Base-by-base conservation (phyloP, 64 coral and sea anemone species). In the Actinia equina region DNA sequence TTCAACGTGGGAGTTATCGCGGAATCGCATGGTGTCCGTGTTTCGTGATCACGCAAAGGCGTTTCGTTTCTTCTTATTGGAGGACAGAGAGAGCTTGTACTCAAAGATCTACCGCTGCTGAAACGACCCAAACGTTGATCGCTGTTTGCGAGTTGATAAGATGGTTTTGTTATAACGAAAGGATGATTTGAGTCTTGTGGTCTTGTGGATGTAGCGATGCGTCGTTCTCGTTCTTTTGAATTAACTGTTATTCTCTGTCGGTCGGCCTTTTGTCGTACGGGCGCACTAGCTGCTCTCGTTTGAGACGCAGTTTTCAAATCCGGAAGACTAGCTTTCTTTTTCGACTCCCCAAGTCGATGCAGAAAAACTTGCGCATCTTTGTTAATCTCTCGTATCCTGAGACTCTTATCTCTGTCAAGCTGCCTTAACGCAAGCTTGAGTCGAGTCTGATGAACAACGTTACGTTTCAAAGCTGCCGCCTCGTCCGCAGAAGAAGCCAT, bases 311-410 rank as follows among this genome's bases (percentile, higher is more conserved):
- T 42, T 18, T n/a, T 81, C 4, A 82, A 15, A 51, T 82, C 45
- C 4, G 80, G 80, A 7, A 91, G 58, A 17, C 69, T n/a, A 80
- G 71, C 83, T 46, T 62, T 91, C 13, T 85, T 84, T 25, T 83
- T 30, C 30, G 79, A 17, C 25, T 92, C 81, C 16, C 89, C 91
- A 14, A 93, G 82, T 43, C 91, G 76, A 44, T 87, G 85, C 42
- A 93, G 67, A 88, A 93, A 97, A 27, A 86, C 91, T 88, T 93
- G 94, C 8, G 94, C 84, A 16, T 92, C 94, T 54, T 97, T 92
- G 55, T 87, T 51, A 79, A 97, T 71, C 77, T 97, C 94, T 88
- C 94, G 79, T 19, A 97, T 41, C 51, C 94, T 88, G 13, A 89
- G 85, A 25, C 44, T 77, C 62, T 80, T 93, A 27, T 97, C 94